These are phyloP conservation scores for Chelonoidis abingdonii DNA, from an alignment of 2,113 vertebrate genomes.

Conservation along the genomic window DNA sequence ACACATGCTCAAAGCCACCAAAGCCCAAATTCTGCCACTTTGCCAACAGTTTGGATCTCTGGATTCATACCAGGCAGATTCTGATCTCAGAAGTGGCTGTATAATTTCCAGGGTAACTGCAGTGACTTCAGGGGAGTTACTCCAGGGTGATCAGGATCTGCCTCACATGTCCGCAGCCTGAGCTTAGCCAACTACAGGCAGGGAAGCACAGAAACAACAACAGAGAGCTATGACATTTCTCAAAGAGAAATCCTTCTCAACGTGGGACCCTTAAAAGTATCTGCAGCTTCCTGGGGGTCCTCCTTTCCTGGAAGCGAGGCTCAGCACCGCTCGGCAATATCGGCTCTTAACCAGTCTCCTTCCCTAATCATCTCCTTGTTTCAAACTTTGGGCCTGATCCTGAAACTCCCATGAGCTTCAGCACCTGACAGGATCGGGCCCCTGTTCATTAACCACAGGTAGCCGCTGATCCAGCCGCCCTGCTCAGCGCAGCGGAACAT, in stretches of 20 bases:
- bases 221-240: slow-evolving; percentile 7
- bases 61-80: not conserved
- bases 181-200: not conserved
- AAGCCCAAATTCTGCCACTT: not conserved
- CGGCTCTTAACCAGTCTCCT: not conserved
- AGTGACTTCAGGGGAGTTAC: not conserved
- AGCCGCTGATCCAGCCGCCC: too few species aligned
- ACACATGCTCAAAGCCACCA: not conserved
- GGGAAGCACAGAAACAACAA: not conserved
- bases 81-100: not conserved
- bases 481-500: too few species aligned
- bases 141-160: not conserved
- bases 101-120: not conserved
- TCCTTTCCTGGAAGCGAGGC: not conserved
- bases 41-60: not conserved
- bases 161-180: not conserved
- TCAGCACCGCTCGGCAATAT: not conserved
- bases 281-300: not conserved
- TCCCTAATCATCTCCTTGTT: not conserved
- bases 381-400: slow-evolving; percentile 36
- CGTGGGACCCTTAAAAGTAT: slow-evolving; percentile 10
- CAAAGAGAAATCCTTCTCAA: not conserved
- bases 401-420: not conserved
- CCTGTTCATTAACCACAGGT: not conserved
- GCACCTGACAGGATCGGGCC: not conserved